Base-by-base conservation (phyloP, 2,888 invertebrate genomes). In the Thecocarcelia acutangulata region DNA sequence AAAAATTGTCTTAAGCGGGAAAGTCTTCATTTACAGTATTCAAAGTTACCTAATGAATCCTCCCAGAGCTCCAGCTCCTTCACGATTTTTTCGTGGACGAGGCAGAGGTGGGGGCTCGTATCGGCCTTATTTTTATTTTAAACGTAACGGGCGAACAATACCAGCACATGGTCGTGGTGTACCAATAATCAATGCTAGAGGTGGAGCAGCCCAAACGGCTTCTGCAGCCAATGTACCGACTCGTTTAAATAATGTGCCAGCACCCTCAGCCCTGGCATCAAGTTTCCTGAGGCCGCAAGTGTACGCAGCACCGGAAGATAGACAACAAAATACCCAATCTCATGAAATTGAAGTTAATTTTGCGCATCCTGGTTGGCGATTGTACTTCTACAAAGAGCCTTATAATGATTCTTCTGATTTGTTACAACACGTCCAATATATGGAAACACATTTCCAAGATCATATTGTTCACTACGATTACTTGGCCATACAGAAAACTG, bases 321-420 rank as follows among this genome's bases (percentile, higher is more conserved):
- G 83, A 0, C 52, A 86, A 3, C 84, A 86, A 37, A 77, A 85
- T 24, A 84, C 87, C 9, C 85, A 85, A 59, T 85, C 85, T 50
- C 48, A 89, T 0, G 76, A 85, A 3, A 86, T 87, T 9, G 85
- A 87, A 21, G 87, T 86, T 50, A 87, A 87, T 0, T n/a, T 33
- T 2, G 79, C 92, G 5, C 95, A 94, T 88, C 92, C 93, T 84
- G 93, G 94, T 19, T 97, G 97, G 95, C 93, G 94, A 84, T 90
- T 96, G 9, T 97, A 97, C 91, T 96, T 97, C 89, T 93, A 94
- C 44, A 92, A 93, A 70, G 93, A 94, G 92, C 92, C 89, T 63
- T 93, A 91, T 79, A 87, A 87, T 76, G 91, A 92, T 13, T 90
- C 91, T 37, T 92, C 92, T 11, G 88, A 91, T 0, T 89, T 92